Base-by-base conservation (phyloP, 1,140 invertebrate genomes). In the Leptoteleia sp. region DNA sequence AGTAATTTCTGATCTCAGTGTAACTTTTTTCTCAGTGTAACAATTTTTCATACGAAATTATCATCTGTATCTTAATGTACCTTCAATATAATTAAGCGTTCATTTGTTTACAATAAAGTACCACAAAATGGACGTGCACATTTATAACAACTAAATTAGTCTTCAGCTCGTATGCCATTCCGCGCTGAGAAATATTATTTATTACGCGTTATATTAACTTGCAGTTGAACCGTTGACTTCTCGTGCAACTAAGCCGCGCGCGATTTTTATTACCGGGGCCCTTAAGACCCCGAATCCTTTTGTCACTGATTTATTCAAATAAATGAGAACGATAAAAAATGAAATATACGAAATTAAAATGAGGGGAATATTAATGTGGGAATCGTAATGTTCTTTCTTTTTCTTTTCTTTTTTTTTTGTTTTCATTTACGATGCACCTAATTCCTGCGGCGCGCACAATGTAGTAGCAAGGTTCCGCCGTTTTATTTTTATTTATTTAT, bases 351-450 rank as follows among this genome's bases (percentile, higher is more conserved):
- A 72, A 72, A 72, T 72, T 72, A 72, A 72, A 72, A 45, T 38
- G 15, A 72, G 68, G 68, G 55, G 68, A 62, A 72, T 72, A 72
- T 31, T 72, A 72, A 72, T 62, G 55, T 72, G 57, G 68, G 68
- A 54, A 72, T 72, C 35, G 52, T 57, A 27, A 48, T 45, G 61
- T 61, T n/a, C n/a, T n/a, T n/a, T n/a, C n/a, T n/a, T n/a, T n/a
- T n/a, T n/a, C n/a, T n/a, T n/a, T n/a, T n/a, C n/a, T n/a, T n/a
- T 52, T 68, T 57, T 62, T 13, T 57, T 31, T 68, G 29, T 37
- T 57, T 57, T 45, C 15, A 29, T 59, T 59, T 47, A 48, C 40
- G 50, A 47, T 11, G 31, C 40, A 25, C 35, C 43, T 45, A 25
- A 37, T 55, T 37, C 48, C 31, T 16, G 6, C 22, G n/a, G 3